Evolutionary conservation across 2,113 vertebrate genomes (phyloP).

Genomic region (Prinia subflava): DNA sequence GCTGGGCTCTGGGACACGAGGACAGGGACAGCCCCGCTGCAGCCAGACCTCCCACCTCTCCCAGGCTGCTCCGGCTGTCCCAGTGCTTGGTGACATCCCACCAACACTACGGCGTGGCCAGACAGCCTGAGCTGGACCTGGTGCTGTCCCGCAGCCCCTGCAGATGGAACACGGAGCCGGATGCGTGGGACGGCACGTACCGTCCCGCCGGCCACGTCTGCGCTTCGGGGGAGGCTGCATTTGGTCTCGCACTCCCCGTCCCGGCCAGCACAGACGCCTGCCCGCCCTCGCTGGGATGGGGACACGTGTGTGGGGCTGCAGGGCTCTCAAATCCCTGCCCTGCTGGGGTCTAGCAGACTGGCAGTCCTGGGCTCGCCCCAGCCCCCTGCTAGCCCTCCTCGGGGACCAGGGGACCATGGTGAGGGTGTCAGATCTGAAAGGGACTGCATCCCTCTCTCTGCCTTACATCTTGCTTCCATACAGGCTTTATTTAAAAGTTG

Average conservation of each 20-base stretch:
- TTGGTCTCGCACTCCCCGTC: not conserved
- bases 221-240: not conserved
- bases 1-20: not conserved
- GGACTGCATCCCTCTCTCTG: not conserved
- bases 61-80: not conserved
- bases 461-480: not conserved
- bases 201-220: conserved; percentile 12
- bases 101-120: rapidly evolving
- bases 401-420: rapidly evolving
- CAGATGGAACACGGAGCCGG: not conserved
- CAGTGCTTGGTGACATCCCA: not conserved
- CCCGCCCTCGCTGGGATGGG: not conserved
- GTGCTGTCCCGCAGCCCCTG: not conserved
- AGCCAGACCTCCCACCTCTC: not conserved
- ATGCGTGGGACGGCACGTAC: conserved; percentile 11
- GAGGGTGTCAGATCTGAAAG: not conserved
- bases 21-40: not conserved
- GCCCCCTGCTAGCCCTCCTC: not conserved
- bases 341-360: not conserved
- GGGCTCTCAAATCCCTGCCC: not conserved
- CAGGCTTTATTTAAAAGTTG: not conserved
- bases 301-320: not conserved
- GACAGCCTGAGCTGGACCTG: not conserved
- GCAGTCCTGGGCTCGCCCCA: not conserved
- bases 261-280: not conserved